A percentile compares a stretch with the other conserved stretches of the same genome.
These are phyloP conservation scores for Sarcophilus harrisii DNA, from an alignment of 2,797 vertebrate genomes.

Conservation along the genomic window DNA sequence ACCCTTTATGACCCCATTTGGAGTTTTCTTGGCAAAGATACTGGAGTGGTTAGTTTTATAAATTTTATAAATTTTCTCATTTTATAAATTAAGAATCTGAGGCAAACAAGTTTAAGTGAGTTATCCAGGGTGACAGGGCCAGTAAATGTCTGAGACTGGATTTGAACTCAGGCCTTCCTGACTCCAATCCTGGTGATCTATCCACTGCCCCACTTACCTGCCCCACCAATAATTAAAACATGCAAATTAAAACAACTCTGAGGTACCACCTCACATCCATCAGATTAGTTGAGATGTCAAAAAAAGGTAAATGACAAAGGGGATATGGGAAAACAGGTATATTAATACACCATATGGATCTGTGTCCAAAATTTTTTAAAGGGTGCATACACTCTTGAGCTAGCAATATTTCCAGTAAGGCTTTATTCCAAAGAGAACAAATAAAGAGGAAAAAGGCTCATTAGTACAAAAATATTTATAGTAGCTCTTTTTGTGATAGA, in stretches of 20 bases:
- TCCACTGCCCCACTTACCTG: not conserved
- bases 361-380: not conserved
- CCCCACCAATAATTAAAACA: not conserved
- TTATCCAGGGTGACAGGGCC: not conserved
- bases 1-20: not conserved
- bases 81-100: not conserved
- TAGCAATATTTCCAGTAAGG: not conserved
- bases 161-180: not conserved
- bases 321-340: not conserved
- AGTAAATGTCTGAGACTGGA: not conserved
- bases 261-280: not conserved
- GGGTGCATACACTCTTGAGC: not conserved
- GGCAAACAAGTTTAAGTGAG: not conserved
- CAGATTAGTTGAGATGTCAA: not conserved
- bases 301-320: not conserved
- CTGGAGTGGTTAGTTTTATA: not conserved
- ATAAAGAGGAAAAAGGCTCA: not conserved
- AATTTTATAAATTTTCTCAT: not conserved
- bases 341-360: not conserved
- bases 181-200: not conserved
- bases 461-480: not conserved
- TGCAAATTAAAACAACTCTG: slow-evolving; percentile 1
- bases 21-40: not conserved
- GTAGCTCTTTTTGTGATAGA: not conserved
- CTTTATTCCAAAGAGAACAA: not conserved